Evolutionary conservation across 2,888 invertebrate species (phyloP).

Genomic region (Dastarcus helophoroides): DNA sequence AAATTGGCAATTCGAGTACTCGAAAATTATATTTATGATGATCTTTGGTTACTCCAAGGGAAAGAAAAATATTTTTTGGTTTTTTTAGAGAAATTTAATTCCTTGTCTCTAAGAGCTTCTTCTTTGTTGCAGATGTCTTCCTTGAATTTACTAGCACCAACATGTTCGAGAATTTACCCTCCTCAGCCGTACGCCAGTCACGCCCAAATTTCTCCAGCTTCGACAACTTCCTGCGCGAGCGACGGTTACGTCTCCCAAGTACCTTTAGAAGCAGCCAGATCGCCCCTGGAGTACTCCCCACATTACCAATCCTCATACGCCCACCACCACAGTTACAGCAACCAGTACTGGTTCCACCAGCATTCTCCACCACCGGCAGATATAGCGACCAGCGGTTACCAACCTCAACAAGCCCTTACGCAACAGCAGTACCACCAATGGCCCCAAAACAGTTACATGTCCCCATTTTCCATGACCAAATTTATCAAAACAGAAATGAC

Average conservation of each 20-base stretch:
- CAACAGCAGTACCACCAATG: constrained; percentile 39
- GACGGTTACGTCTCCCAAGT: constrained; percentile 31
- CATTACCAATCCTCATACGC: constrained; percentile 29
- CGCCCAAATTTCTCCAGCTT: constrained; percentile 30
- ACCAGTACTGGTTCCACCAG: constrained; percentile 35
- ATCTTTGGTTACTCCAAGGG: no score
- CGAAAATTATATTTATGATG: no score
- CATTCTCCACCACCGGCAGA: constrained; percentile 34
- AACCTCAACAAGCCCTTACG: constrained; percentile 42
- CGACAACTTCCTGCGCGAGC: constrained; percentile 31
- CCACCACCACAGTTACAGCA: constrained; percentile 22
- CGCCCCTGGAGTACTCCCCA: constrained; percentile 31
- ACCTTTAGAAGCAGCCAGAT: constrained; percentile 27
- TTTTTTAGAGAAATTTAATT: no score
- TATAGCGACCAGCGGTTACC: constrained; percentile 31
- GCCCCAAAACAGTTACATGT: constrained; percentile 38
- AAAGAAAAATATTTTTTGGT: no score
- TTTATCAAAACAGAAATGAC: constrained; percentile 38
- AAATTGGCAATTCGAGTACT: no score
- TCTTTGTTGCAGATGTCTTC: constrained; percentile 31
- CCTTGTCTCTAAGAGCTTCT: no score
- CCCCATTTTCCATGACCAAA: constrained; percentile 24
- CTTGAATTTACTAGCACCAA: constrained; percentile 31
- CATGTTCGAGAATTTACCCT: constrained; percentile 30
- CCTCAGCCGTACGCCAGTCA: constrained; percentile 18